Evolutionary conservation across 2,888 invertebrate genomes (phyloP).

Genomic region (Liopterus haemorrhoidalis): DNA sequence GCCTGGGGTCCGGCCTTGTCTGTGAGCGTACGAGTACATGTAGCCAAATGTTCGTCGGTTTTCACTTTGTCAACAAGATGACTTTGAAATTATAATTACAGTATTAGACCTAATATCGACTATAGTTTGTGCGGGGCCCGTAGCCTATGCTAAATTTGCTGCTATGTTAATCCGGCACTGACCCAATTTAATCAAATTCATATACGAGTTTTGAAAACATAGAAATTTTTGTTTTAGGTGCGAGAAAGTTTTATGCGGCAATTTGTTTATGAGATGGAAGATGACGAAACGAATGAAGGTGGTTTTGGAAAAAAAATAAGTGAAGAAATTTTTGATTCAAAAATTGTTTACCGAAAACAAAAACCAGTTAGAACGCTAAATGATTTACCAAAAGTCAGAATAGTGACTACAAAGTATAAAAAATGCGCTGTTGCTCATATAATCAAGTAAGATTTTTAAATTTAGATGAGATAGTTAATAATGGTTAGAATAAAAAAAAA

Average conservation of each 20-base stretch:
- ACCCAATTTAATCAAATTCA: too few relatives aligned
- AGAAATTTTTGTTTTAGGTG: constrained; percentile 50
- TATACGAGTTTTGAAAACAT: too few relatives aligned
- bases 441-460: constrained; percentile 61
- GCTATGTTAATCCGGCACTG: too few relatives aligned
- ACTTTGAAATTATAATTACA: too few relatives aligned
- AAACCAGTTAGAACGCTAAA: constrained; percentile 76
- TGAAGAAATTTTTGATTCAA: constrained; percentile 63
- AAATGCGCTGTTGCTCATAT: constrained; percentile 80
- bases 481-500: too few relatives aligned
- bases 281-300: constrained; percentile 64
- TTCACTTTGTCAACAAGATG: too few relatives aligned
- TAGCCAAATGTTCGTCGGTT: too few relatives aligned
- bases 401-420: constrained; percentile 71
- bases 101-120: too few relatives aligned
- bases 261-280: constrained; percentile 85
- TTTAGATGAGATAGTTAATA: constrained; percentile 12
- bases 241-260: constrained; percentile 98
- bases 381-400: constrained; percentile 74
- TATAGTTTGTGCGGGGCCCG: too few relatives aligned
- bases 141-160: too few relatives aligned
- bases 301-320: constrained; percentile 50
- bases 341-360: constrained; percentile 75
- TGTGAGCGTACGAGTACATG: too few relatives aligned
- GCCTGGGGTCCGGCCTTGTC: too few relatives aligned